Evolutionary conservation across 2,113 vertebrate genomes (phyloP), one percentile per base, ranked within the genome.

Genomic region (Oryzias melastigma): DNA sequence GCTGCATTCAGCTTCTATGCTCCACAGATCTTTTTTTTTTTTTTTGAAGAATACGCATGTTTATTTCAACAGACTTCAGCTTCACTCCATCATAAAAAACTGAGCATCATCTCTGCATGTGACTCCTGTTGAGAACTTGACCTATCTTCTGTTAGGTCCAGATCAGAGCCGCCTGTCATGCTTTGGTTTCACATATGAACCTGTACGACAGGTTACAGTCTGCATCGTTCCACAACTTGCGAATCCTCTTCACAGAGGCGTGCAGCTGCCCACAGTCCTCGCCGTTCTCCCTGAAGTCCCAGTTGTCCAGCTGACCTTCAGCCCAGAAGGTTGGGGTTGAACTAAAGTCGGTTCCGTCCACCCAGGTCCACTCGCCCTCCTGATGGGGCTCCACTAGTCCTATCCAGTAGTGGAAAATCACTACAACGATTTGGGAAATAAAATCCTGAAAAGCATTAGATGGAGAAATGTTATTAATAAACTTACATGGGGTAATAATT

Each of bases 181-280:
- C 55, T 17, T 27, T 57, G 14, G 10, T 44, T 75, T 88, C 87
- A 75, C 90, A 92, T 64, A 90, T 78, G 74, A 78, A 91, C 1
- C 3, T 18, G 51, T 52, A 68, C 0, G 0, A 0, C 14, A 83
- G 27, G 7, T 18, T 62, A 16, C 91, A 91, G 65, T 90, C 59
- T 0, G 77, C 88, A 46, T 90, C 90, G 2, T 91, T 91, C 87
- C 83, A 90, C 58, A 56, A 0, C 45, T 71, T 84, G 47, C 62
- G 72, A 44, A 7, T 54, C 18, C 19, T 64, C 43, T 0, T 17
- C 0, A 0, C 1, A 5, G 63, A 7, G 0, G 0, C 0, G 0
- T 88, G 87, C 57, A 90, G 24, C 77, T 91, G 86, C 12, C 83
- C 87, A 3, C 90, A 91, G 78, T 90, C 87, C 24, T 91, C 89